Evolutionary conservation across 1,140 invertebrate genomes (phyloP), one percentile per base, ranked within the genome.

Genomic region (Zophobas morio): DNA sequence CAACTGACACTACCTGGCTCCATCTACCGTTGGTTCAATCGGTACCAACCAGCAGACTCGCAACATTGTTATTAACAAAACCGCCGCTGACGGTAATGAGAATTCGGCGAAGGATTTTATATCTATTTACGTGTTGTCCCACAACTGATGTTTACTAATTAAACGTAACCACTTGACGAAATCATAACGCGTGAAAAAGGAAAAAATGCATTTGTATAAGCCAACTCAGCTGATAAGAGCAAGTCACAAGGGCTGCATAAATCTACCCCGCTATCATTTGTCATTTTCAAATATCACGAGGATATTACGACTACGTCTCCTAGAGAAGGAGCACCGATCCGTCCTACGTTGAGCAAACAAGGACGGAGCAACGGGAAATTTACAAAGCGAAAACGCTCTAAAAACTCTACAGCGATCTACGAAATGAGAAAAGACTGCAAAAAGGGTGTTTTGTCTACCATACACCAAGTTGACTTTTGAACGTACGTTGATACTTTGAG

Each of bases 201-300:
- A 73, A 72, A 54, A 73, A 73, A 35, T 73, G 71, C 71, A 73
- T 73, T 73, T 73, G 39, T 66, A 66, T 32, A 40, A 66, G 39
- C 60, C 49, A 73, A 66, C 42, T 66, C 74, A 56, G 40, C 53
- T 78, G 77, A 78, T 78, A 78, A 78, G 72, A 74, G 51, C 71
- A 63, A 78, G 57, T 78, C 76, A 70, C 76, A 78, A 74, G 76
- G 76, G 75, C 70, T 78, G 70, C 63, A 78, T 78, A 78, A 78
- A 78, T 78, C 77, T 70, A 53, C 72, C 63, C 72, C 70, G 66
- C 53, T 74, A 78, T 70, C 77, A 78, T 78, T 78, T 78, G 77
- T 78, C 77, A 78, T 78, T 78, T 78, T 75, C 77, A 78, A 77
- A 75, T 78, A 78, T 78, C 66, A 63, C 70, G 57, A 74, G 74